A percentile compares a stretch with the other conserved stretches of the same genome.
Evolutionary conservation across 2,113 vertebrate genomes (phyloP).

Genomic region (Leucosticte australis): DNA sequence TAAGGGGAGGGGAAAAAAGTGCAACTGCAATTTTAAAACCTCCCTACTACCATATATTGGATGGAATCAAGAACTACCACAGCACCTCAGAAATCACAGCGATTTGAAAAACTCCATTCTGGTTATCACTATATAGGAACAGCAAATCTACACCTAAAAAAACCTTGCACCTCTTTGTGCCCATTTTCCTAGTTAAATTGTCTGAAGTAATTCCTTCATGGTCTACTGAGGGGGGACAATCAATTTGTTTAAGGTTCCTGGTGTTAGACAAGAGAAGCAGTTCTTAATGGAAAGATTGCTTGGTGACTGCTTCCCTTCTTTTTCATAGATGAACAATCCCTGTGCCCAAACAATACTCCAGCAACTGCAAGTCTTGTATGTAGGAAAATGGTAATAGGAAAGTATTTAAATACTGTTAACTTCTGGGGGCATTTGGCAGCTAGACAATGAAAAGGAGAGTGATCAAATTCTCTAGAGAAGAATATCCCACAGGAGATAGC

Average conservation of each 20-base stretch:
- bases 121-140: neutral
- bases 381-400: neutral
- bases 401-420: neutral
- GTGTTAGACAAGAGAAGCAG: neutral
- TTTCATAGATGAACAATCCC: neutral
- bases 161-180: neutral
- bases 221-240: neutral
- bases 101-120: neutral
- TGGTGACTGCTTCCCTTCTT: neutral
- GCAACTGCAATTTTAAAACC: neutral
- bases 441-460: neutral
- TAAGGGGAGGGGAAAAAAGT: accelerated
- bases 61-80: neutral
- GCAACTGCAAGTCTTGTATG: neutral
- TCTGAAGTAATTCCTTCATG: neutral
- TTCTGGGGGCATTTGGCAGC: neutral
- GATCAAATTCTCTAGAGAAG: neutral
- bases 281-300: neutral
- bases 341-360: neutral
- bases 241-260: neutral
- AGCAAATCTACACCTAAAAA: neutral
- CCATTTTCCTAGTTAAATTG: neutral
- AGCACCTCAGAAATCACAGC: neutral
- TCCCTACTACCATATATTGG: neutral
- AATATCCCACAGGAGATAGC: neutral